These are phyloP conservation scores for Cygnus olor DNA, from an alignment of 2,797 vertebrate genomes.

Conservation along the genomic window DNA sequence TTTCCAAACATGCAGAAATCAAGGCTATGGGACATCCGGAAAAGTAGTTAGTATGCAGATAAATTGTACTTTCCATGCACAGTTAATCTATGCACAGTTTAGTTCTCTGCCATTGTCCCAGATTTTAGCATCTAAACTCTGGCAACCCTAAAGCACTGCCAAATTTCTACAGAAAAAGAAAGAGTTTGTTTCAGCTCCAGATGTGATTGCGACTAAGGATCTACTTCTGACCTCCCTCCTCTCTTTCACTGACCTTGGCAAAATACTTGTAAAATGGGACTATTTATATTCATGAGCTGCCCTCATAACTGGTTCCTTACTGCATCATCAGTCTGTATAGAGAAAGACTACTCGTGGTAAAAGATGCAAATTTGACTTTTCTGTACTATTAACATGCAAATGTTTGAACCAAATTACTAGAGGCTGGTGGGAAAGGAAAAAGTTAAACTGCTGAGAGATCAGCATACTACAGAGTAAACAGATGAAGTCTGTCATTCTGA, in stretches of 20 bases:
- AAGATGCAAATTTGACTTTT: conserved; percentile 33
- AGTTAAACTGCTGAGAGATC: not conserved
- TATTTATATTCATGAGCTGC: conserved; percentile 38
- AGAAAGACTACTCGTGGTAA: not conserved
- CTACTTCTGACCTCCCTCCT: conserved; percentile 48
- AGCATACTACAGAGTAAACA: not conserved
- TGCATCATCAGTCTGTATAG: not conserved
- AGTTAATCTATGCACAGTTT: not conserved
- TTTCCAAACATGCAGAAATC: not conserved
- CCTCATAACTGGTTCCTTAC: conserved; percentile 8
- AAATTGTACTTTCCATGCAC: conserved; percentile 7
- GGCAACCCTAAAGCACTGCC: conserved; percentile 27
- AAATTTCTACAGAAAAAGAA: conserved; percentile 52
- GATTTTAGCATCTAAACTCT: conserved; percentile 58
- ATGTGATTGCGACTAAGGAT: conserved; percentile 62
- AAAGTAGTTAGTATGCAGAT: not conserved
- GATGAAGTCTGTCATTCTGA: not conserved
- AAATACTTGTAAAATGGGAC: conserved; percentile 58
- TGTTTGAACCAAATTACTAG: not conserved
- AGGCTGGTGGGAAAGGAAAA: not conserved
- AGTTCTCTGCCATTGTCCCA: not conserved
- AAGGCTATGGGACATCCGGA: not conserved
- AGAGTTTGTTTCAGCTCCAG: conserved; percentile 55
- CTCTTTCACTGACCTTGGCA: conserved; percentile 48
- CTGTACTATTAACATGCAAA: not conserved